Conservation (phyloP, 2,113 vertebrate genomes). For the Bubo blakistoni region DNA sequence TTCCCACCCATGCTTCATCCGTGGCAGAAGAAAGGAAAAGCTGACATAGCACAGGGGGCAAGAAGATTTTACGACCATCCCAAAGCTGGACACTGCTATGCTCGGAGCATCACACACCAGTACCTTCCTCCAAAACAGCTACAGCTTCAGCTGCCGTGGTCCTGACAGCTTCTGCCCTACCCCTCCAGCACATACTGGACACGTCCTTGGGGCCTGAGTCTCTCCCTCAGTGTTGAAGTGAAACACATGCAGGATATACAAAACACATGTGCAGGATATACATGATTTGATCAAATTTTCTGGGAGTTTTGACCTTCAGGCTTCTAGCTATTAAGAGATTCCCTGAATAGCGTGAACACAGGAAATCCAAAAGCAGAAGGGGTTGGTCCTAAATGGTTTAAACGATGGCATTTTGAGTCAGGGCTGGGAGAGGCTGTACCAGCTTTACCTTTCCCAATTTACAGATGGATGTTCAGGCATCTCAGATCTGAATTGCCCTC, state of each 20-base stretch:
- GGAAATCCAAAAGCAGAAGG: neutral
- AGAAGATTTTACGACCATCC: neutral
- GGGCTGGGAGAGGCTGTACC: neutral
- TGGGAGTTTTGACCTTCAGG: neutral
- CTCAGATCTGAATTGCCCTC: neutral
- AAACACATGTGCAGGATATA: neutral
- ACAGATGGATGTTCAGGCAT: neutral
- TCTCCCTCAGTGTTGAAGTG: neutral
- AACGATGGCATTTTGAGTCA: neutral
- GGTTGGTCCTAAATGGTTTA: neutral
- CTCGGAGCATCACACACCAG: neutral
- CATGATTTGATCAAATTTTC: neutral
- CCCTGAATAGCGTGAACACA: neutral
- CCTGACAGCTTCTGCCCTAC: neutral
- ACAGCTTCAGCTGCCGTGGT: neutral
- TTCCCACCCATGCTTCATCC: neutral
- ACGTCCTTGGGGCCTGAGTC: neutral
- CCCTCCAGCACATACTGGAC: neutral
- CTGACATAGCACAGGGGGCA: neutral
- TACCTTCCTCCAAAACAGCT: neutral
- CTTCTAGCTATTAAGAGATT: neutral
- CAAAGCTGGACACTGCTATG: fast-evolving
- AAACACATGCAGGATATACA: neutral
- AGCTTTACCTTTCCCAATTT: neutral
- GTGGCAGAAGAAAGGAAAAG: neutral